Base-by-base conservation (phyloP, 2,888 invertebrate species). In the Cepaea hortensis region DNA sequence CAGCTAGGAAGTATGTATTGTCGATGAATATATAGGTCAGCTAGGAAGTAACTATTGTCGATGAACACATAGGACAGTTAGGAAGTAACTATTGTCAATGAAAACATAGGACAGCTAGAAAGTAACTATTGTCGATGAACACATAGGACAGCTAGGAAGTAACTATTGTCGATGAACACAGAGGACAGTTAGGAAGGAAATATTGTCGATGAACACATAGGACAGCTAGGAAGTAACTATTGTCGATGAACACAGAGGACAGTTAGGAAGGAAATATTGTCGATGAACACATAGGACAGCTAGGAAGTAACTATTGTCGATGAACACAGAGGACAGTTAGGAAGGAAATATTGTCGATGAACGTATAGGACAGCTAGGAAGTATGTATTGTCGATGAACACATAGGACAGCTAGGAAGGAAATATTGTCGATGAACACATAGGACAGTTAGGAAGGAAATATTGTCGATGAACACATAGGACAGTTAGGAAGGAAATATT, bases 31-130 rank as follows among this genome's bases (percentile, higher is more conserved):
- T 55, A 9, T n/a, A n/a, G 68, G 20, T 7, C 5, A 9, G 20
- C 4, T 9, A 4, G n/a, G n/a, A 68, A 20, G 15, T 68, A 68
- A 68, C 15, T 7, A 68, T 3, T 68, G 68, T n/a, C 3, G n/a
- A 68, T 20, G n/a, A 7, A n/a, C 4, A 5, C 4, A 15, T 9
- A 55, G 5, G 4, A 68, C 5, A 9, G 20, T 20, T 9, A 13
- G n/a, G n/a, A 68, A 20, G 15, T 68, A 68, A 68, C 15, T 7
- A 55, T 55, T 4, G 9, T 55, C 5, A 9, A 81, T 48, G 85
- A 90, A 91, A 86, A 91, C 81, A 83, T 91, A 91, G 1, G 90
- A 88, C 20, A 91, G 88, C 91, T 91, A 89, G 68, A 4, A 35
- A 48, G 4, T 46, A 70, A 9, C 50, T 15, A 73, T 3, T 73